These are phyloP conservation scores for Ormia ochracea DNA, from an alignment of 2,888 invertebrate species.

Conservation along the genomic window DNA sequence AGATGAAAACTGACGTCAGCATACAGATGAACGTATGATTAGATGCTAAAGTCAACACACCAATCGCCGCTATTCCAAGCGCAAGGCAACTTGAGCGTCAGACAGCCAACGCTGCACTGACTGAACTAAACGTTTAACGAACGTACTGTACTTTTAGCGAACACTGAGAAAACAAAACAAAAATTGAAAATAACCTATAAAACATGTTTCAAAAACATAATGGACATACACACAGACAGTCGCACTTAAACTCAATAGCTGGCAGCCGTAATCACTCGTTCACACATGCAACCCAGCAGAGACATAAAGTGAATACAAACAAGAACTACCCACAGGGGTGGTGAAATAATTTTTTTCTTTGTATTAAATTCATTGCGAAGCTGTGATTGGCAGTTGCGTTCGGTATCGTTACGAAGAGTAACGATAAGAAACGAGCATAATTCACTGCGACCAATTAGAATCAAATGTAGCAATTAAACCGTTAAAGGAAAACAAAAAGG, in stretches of 20 bases:
- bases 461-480: not conserved
- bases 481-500: conserved; percentile 19
- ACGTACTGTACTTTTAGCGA: conserved; percentile 59
- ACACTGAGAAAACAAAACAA: conserved; percentile 28
- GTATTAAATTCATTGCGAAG: not conserved
- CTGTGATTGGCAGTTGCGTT: conserved; percentile 31
- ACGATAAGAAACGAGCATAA: conserved; percentile 25
- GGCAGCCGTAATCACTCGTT: not conserved
- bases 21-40: not conserved
- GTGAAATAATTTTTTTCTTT: conserved; percentile 38
- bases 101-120: conserved; percentile 53
- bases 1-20: conserved; percentile 24
- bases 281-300: not conserved
- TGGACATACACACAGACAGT: conserved; percentile 12
- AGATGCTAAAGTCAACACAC: not conserved
- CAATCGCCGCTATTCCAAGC: conserved; percentile 37
- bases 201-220: conserved; percentile 46
- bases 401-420: conserved; percentile 6
- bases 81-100: conserved; percentile 44
- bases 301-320: not conserved
- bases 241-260: not conserved
- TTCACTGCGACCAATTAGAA: conserved; percentile 21
- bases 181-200: conserved; percentile 27
- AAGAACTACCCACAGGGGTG: conserved; percentile 45
- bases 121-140: conserved; percentile 57